A percentile compares a stretch with the other conserved stretches of the same genome.
Evolutionary conservation across 2,113 vertebrate species (phyloP).

Genomic region (Ibidorhyncha struthersii): DNA sequence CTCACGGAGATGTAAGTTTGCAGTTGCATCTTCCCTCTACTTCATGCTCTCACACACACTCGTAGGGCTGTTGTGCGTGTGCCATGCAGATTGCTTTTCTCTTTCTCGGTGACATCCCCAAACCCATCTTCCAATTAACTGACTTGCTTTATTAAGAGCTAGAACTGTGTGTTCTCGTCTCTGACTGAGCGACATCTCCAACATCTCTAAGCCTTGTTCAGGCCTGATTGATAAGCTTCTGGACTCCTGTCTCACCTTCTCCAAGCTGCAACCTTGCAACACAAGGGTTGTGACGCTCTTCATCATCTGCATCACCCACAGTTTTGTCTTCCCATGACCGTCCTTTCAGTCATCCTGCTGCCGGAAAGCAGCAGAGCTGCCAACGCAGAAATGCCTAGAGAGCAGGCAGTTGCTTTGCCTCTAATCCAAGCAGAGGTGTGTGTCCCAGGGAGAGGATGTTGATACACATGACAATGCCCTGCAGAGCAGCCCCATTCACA

Average conservation of each 20-base stretch:
- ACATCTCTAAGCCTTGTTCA: background rate
- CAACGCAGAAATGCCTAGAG: background rate
- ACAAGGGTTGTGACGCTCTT: background rate
- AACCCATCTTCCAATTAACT: background rate
- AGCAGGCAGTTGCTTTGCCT: background rate
- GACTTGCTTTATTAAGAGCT: background rate
- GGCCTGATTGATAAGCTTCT: background rate
- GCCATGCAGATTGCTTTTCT: background rate
- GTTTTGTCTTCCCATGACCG: background rate
- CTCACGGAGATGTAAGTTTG: background rate
- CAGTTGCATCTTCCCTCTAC: background rate
- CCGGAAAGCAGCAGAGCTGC: background rate
- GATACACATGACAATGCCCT: background rate
- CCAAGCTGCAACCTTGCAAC: background rate
- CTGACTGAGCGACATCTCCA: background rate
- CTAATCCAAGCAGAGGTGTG: background rate
- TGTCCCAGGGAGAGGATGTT: background rate
- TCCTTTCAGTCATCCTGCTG: background rate
- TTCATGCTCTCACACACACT: background rate
- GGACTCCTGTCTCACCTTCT: background rate
- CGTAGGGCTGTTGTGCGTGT: background rate
- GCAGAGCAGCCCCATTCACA: background rate
- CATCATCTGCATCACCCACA: background rate
- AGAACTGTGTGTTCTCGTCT: background rate
- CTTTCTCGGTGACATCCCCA: rapidly evolving